Evolutionary conservation across 92 coral and sea anemone genomes (phyloP), one percentile per base, ranked within the genome.

Genomic region (Micromussa lordhowensis): DNA sequence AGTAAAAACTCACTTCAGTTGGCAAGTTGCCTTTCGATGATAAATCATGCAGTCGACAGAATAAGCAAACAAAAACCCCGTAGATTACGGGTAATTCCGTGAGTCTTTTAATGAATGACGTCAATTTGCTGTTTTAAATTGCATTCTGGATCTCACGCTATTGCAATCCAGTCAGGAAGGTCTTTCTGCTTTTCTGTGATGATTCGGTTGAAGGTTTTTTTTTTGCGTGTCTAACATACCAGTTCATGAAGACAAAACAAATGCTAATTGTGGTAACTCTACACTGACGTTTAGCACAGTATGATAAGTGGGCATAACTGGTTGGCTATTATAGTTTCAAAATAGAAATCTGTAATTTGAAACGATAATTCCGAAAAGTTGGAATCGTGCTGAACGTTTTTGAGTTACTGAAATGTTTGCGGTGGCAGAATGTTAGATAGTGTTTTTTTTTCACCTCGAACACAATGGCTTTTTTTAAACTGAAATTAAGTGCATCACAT

Each of bases 181-280:
- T 15, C 35, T 6, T 73, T 19, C 22, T 72, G 15, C 36, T 1
- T 4, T 73, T 73, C 48, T 34, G 8, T 35, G 77, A 9, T 9
- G 48, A 31, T 35, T 19, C 64, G 64, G 21, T 35, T 19, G 13
- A 31, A 34, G 51, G 24, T 35, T 34, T 35, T 73, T n/a, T n/a
- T 28, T 1, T 51, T 5, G 55, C 3, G 28, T n/a, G 14, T 73
- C 22, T 18, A 28, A 21, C 26, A 40, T 31, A 24, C 13, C 5
- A 36, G 17, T 34, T 17, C 54, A 53, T 21, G 76, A 74, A 74
- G 78, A 74, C 55, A 38, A 38, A 74, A 74, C 54, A 74, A 74
- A 22, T 22, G 71, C 10, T 26, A 28, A 11, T n/a, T 26, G 71
- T 34, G 71, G 69, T 63, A 63, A 63, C 69, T 63, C 69, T 63